These are phyloP conservation scores for Piaya cayana DNA, from an alignment of 2,113 vertebrate species.

Conservation along the genomic window DNA sequence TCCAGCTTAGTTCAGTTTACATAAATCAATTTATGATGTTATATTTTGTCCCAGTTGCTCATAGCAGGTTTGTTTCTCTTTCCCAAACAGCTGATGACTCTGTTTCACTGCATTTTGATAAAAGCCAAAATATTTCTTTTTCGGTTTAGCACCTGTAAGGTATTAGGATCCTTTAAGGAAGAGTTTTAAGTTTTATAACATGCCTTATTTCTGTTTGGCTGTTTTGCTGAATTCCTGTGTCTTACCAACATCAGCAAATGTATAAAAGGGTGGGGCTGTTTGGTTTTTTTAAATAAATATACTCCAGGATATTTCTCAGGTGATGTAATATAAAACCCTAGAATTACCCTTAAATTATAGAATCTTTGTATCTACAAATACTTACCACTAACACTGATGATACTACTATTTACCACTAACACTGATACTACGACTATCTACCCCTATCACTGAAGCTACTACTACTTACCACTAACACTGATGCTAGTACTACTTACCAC, in stretches of 20 bases:
- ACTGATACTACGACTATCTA: too few relatives aligned
- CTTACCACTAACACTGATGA: background rate
- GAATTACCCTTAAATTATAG: background rate
- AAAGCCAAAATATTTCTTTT: background rate
- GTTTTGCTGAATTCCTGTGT: background rate
- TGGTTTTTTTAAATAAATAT: background rate
- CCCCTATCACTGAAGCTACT: too few relatives aligned
- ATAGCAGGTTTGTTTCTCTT: background rate
- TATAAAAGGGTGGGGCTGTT: background rate
- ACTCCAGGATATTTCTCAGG: background rate
- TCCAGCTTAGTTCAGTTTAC: background rate
- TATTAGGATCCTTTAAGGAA: background rate
- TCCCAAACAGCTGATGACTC: background rate
- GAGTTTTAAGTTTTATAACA: background rate
- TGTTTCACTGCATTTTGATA: background rate
- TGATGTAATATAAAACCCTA: background rate
- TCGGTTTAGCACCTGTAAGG: background rate
- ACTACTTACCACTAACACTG: background rate
- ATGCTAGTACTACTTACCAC: too few relatives aligned
- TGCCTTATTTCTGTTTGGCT: background rate
- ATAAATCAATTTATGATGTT: background rate
- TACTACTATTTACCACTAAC: too few relatives aligned
- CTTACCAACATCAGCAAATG: background rate
- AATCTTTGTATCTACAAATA: background rate
- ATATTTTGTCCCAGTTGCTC: background rate